Conservation (phyloP, 1,140 invertebrate genomes). For the Nixonia krombeini region DNA sequence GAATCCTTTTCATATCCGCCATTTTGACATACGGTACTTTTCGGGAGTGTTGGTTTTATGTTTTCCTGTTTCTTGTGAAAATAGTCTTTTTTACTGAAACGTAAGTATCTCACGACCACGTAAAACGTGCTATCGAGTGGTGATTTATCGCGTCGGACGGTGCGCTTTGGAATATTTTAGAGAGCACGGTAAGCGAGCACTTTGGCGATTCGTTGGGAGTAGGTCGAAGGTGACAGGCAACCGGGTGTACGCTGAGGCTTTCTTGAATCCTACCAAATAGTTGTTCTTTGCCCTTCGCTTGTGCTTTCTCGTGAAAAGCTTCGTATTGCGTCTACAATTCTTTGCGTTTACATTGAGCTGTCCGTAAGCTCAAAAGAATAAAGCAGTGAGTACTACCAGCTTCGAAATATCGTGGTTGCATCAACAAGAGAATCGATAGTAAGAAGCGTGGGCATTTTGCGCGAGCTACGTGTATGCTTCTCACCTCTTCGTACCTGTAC, state of each 20-base stretch:
- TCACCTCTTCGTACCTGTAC: neutral
- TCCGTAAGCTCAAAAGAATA: neutral
- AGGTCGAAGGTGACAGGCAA: constrained; percentile 67
- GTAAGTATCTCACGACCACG: constrained; percentile 70
- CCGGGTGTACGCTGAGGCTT: constrained; percentile 44
- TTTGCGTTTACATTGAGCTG: neutral
- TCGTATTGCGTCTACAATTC: neutral
- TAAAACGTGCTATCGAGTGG: neutral
- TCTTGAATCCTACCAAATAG: neutral
- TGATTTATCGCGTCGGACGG: neutral
- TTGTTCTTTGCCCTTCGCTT: neutral
- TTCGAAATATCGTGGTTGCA: constrained; percentile 26
- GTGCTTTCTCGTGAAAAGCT: neutral
- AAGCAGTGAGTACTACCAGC: neutral
- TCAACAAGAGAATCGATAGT: constrained; percentile 58
- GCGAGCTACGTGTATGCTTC: constrained; percentile 23
- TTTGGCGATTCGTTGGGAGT: constrained; percentile 55
- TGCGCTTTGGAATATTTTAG: neutral
- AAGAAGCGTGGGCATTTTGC: constrained; percentile 53
- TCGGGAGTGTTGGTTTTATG: constrained; percentile 79
- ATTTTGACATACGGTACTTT: constrained; percentile 84
- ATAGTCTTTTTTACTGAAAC: constrained; percentile 77
- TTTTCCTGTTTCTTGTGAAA: constrained; percentile 78
- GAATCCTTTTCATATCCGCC: constrained; percentile 82
- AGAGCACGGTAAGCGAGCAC: constrained; percentile 12